phyloP scores from a whole-genome alignment of 2,113 vertebrate genomes.

The Takifugu flavidus region DNA sequence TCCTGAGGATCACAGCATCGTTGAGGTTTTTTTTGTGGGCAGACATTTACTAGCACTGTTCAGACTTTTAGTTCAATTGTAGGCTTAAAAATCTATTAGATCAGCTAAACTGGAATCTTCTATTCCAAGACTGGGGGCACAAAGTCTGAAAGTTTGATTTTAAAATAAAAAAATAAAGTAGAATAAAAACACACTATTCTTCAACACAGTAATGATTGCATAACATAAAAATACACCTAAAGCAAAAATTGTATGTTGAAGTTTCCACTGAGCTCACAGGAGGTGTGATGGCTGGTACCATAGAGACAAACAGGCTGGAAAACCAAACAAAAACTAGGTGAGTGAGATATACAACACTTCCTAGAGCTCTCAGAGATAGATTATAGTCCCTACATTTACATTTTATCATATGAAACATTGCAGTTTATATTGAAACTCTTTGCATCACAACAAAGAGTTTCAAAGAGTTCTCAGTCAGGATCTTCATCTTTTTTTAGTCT shows the following conservation, averaged over 20 bases:
- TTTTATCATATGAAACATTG: no score
- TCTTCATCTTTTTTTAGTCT: no score
- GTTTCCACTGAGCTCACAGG: not conserved
- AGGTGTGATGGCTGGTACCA: not conserved
- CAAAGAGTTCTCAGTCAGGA: no score
- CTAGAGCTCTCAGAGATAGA: not conserved
- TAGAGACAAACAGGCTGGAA: not conserved
- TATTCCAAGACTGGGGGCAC: not conserved
- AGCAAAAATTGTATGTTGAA: constrained; percentile 21
- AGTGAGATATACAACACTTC: not conserved
- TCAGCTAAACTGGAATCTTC: not conserved
- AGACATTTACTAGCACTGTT: no score
- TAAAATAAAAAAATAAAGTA: no score
- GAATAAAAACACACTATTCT: no score
- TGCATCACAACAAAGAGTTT: no score
- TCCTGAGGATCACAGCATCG: not conserved
- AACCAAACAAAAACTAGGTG: not conserved
- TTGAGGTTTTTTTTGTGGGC: not conserved
- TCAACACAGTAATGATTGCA: not conserved
- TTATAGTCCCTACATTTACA: no score
- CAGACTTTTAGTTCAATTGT: no score
- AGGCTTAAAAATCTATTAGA: no score
- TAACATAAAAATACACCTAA: constrained; percentile 15
- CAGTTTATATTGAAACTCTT: no score
- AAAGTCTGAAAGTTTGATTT: not conserved